Evolutionary conservation across 1,140 invertebrate species (phyloP).

Genomic region (Calephelis nemesis): DNA sequence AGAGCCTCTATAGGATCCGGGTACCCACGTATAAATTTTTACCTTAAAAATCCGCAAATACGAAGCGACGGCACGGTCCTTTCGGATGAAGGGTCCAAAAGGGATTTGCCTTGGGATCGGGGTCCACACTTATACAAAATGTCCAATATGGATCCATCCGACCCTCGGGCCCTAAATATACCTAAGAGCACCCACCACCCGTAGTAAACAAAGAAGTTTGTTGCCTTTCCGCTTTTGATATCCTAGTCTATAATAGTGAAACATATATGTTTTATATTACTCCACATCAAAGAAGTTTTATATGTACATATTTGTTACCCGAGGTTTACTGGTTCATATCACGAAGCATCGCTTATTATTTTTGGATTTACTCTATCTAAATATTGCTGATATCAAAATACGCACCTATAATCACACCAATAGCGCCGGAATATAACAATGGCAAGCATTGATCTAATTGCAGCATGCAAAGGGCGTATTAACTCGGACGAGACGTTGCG

Average conservation of each 20-base stretch:
- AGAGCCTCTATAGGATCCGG: conserved; percentile 17
- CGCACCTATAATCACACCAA: too few species aligned
- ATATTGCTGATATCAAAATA: too few species aligned
- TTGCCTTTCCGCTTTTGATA: conserved; percentile 47
- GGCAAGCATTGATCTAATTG: too few species aligned
- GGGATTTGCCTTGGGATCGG: conserved; percentile 73
- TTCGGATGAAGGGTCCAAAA: conserved; percentile 65
- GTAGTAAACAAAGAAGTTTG: conserved; percentile 73
- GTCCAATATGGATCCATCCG: conserved; percentile 67
- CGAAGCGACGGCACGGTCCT: conserved; percentile 49
- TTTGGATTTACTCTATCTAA: too few species aligned
- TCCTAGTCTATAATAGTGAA: conserved; percentile 29
- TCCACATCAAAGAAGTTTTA: neutral
- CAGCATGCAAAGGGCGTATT: too few species aligned
- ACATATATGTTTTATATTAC: conserved; percentile 5
- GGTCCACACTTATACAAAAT: conserved; percentile 77
- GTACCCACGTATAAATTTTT: conserved; percentile 70
- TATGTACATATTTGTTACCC: neutral
- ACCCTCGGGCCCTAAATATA: conserved; percentile 61
- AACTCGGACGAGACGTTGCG: too few species aligned
- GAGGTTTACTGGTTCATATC: neutral
- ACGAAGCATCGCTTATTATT: too few species aligned
- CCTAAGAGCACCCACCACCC: conserved; percentile 46
- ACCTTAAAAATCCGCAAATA: conserved; percentile 79
- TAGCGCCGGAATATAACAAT: too few species aligned